Conservation (phyloP, 1,140 invertebrate genomes). For the Sinella curviseta region DNA sequence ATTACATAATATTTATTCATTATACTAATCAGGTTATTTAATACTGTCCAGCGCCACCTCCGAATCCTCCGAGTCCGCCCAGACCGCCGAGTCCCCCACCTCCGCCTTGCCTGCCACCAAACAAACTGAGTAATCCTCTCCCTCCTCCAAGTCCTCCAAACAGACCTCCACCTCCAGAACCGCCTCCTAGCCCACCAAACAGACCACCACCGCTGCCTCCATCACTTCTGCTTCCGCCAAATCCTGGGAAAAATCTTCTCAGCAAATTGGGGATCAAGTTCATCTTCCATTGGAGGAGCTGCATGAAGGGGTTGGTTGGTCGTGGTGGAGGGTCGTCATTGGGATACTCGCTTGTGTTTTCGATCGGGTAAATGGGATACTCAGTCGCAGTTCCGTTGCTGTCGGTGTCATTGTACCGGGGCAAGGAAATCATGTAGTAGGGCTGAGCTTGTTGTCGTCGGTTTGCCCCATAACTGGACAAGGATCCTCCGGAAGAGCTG, state of each 20-base stretch:
- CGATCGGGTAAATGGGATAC: conserved; percentile 13
- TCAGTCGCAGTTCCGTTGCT: background rate
- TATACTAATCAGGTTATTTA: background rate
- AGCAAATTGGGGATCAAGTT: conserved; percentile 37
- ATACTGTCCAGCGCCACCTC: background rate
- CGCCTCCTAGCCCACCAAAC: background rate
- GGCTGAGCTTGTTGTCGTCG: background rate
- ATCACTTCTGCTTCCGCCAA: conserved; percentile 7
- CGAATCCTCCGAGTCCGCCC: background rate
- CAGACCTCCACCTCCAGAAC: background rate
- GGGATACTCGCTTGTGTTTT: background rate
- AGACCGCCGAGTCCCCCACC: background rate
- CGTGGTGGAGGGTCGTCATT: background rate
- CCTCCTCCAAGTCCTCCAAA: background rate
- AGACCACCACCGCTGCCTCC: background rate
- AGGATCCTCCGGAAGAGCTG: too few relatives aligned
- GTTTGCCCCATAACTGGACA: background rate
- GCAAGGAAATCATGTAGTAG: conserved; percentile 7
- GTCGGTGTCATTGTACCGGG: conserved; percentile 24
- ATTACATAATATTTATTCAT: background rate
- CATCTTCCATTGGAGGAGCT: conserved; percentile 30
- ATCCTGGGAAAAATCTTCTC: conserved; percentile 12
- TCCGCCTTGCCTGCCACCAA: background rate
- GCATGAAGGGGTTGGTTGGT: conserved; percentile 23
- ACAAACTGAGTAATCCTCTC: background rate